Conservation (phyloP, 2,113 vertebrate genomes). For the Alosa alosa region DNA sequence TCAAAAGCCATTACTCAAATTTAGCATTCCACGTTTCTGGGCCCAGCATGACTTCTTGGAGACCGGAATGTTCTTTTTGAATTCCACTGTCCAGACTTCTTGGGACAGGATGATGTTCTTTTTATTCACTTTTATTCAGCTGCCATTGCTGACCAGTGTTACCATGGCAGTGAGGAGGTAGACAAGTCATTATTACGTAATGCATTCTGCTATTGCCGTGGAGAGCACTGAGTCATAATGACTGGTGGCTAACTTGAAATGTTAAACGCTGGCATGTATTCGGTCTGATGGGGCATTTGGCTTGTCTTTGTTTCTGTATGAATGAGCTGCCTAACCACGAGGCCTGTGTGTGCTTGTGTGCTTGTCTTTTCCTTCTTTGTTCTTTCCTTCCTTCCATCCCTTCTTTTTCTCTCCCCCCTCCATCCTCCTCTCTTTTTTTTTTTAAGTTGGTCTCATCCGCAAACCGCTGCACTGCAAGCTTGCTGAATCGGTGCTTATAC, state of each 20-base stretch:
- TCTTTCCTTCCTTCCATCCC: not conserved
- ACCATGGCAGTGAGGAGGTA: not conserved
- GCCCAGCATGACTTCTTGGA: constrained; percentile 4
- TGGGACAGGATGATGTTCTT: no score
- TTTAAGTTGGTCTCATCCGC: not conserved
- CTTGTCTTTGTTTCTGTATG: not conserved
- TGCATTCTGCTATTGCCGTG: not conserved
- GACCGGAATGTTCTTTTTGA: not conserved
- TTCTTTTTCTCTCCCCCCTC: not conserved
- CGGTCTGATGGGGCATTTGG: not conserved
- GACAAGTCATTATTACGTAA: not conserved
- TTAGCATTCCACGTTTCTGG: not conserved
- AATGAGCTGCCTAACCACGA: not conserved
- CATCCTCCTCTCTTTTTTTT: not conserved
- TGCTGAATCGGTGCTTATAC: not conserved
- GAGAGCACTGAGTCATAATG: not conserved
- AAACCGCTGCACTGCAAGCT: not conserved
- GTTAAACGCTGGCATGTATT: not conserved
- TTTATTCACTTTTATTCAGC: no score
- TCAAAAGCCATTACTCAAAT: not conserved
- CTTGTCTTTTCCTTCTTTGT: not conserved
- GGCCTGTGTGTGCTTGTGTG: not conserved
- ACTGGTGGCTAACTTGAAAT: not conserved
- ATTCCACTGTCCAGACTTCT: not conserved
- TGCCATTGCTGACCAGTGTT: not conserved